Evolutionary conservation across 2,797 vertebrate genomes (phyloP).

Genomic region (Molothrus ater): DNA sequence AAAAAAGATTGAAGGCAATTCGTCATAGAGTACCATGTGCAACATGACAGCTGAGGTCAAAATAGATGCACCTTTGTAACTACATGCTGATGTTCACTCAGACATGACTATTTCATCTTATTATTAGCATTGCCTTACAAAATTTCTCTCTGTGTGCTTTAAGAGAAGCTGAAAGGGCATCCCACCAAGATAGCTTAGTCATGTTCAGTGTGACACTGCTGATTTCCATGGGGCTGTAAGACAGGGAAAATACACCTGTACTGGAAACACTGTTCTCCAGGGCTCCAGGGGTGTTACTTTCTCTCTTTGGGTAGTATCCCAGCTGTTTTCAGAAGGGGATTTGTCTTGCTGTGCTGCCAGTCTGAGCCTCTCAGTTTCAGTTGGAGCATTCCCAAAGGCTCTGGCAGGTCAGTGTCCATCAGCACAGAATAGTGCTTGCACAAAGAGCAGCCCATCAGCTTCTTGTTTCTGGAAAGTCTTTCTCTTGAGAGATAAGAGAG

Average conservation of each 20-base stretch:
- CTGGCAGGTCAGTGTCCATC: background rate
- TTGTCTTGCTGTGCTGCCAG: background rate
- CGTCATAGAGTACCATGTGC: background rate
- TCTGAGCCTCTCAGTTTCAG: background rate
- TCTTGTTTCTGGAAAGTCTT: background rate
- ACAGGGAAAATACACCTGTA: background rate
- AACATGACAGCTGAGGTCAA: constrained; percentile 6
- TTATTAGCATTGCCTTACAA: background rate
- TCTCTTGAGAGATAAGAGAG: background rate
- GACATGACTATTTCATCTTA: background rate
- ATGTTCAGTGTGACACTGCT: background rate
- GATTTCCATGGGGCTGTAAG: background rate
- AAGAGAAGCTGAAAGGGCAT: background rate
- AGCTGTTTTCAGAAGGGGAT: background rate
- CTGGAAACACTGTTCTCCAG: background rate
- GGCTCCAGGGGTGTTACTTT: background rate
- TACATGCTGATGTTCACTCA: background rate
- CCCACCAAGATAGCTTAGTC: background rate
- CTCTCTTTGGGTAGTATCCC: background rate
- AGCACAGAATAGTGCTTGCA: background rate
- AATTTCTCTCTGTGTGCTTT: background rate
- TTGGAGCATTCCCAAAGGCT: background rate
- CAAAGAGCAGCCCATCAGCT: background rate
- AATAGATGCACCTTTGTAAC: background rate
- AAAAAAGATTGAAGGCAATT: background rate